Evolutionary conservation across 2,888 invertebrate genomes (phyloP).

Genomic region (Oscheius sp.): DNA sequence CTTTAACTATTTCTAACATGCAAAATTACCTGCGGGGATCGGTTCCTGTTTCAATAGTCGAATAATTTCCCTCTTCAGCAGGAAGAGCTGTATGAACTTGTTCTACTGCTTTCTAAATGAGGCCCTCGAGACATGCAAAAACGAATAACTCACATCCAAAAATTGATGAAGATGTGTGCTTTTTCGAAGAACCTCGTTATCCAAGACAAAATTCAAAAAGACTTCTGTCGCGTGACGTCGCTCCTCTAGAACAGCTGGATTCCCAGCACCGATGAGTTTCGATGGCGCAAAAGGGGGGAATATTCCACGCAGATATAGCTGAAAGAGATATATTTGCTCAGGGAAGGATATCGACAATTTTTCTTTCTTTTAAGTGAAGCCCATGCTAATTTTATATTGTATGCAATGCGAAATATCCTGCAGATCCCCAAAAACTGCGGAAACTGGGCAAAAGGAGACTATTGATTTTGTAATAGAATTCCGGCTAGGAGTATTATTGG

Average conservation of each 20-base stretch:
- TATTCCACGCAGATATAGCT: constrained; percentile 54
- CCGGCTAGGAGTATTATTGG: background rate
- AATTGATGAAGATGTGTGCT: constrained; percentile 53
- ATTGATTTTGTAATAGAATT: constrained; percentile 3
- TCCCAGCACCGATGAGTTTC: constrained; percentile 48
- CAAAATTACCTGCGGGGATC: background rate
- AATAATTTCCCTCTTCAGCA: constrained; percentile 18
- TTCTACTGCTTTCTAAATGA: constrained; percentile 48
- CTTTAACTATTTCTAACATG: background rate
- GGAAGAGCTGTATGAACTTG: constrained; percentile 34
- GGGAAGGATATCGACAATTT: no score
- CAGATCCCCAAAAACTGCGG: no score
- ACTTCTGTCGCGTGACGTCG: constrained; percentile 45
- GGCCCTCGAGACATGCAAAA: background rate
- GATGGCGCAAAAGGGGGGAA: constrained; percentile 55
- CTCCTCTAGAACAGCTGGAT: constrained; percentile 46
- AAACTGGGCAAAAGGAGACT: background rate
- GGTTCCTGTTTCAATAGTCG: constrained; percentile 1
- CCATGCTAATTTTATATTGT: no score
- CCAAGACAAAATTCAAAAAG: constrained; percentile 54
- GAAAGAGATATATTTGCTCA: background rate
- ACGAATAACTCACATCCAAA: constrained; percentile 44
- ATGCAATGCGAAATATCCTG: no score
- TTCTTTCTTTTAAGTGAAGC: no score
- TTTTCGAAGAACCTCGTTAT: constrained; percentile 59